A percentile compares a stretch with the other conserved stretches of the same genome.
Conservation (phyloP, 1,140 invertebrate species). For the Drosophila mauritiana region DNA sequence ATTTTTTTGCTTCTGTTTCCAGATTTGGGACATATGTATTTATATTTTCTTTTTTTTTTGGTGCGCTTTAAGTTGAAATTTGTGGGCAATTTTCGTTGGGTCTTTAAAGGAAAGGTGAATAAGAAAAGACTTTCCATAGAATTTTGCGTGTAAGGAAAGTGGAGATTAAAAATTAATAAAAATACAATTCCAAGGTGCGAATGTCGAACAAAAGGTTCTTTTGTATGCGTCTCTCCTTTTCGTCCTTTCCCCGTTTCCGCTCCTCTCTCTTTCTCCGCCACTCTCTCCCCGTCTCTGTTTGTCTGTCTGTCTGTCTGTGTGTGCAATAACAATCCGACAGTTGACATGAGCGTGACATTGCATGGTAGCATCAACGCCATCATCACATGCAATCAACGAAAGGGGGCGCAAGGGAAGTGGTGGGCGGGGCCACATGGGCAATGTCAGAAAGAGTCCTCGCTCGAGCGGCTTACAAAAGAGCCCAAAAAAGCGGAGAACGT, state of each 20-base stretch:
- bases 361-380: slow-evolving; percentile 73
- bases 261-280: background rate
- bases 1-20: background rate
- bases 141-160: background rate
- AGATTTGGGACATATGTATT: background rate
- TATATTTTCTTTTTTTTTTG: background rate
- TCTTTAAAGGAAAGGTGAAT: background rate
- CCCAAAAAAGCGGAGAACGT: slow-evolving; percentile 15
- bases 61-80: slow-evolving; percentile 1
- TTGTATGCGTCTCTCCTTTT: background rate
- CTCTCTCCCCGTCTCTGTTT: background rate
- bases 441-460: slow-evolving; percentile 31
- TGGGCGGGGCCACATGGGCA: slow-evolving; percentile 29
- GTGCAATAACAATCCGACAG: slow-evolving; percentile 69
- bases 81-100: background rate
- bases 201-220: slow-evolving; percentile 2
- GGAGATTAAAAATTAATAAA: slow-evolving; percentile 39
- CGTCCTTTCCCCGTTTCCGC: background rate
- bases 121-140: background rate
- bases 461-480: slow-evolving; percentile 27
- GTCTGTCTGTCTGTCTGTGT: slow-evolving; percentile 24
- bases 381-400: slow-evolving; percentile 72
- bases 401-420: slow-evolving; percentile 8
- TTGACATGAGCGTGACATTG: slow-evolving; percentile 77
- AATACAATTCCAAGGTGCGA: slow-evolving; percentile 20